Percentiles rank a stretch among this genome's conserved stretches.
Evolutionary conservation across 1,140 invertebrate genomes (phyloP).

Genomic region (Chironomus striatipennis): DNA sequence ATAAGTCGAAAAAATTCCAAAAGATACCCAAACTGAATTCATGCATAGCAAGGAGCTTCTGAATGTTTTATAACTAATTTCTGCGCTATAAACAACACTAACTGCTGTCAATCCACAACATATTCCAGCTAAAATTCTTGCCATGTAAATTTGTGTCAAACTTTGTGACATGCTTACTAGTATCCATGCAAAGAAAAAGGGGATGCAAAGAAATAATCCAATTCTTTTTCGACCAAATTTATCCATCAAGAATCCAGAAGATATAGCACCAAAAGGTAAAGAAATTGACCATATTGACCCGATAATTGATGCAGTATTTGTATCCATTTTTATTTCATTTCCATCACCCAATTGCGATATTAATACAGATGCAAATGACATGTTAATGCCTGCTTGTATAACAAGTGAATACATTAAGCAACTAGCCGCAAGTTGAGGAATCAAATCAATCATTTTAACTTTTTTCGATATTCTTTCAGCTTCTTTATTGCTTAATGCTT

Average conservation of each 20-base stretch:
- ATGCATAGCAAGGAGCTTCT: slow-evolving; percentile 46
- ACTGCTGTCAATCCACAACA: slow-evolving; percentile 44
- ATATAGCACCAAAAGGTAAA: slow-evolving; percentile 44
- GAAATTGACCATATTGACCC: slow-evolving; percentile 48
- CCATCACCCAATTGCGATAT: slow-evolving; percentile 40
- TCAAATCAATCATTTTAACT: background rate
- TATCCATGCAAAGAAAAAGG: slow-evolving; percentile 51
- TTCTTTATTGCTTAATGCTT: background rate
- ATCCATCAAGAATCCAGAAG: slow-evolving; percentile 53
- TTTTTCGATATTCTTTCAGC: background rate
- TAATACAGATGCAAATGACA: slow-evolving; percentile 46
- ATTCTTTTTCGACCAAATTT: slow-evolving; percentile 51
- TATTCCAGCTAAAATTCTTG: slow-evolving; percentile 44
- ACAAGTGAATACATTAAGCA: slow-evolving; percentile 41
- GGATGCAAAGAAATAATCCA: slow-evolving; percentile 46
- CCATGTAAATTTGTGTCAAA: slow-evolving; percentile 41
- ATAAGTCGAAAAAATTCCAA: slow-evolving; percentile 48
- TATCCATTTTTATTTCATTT: slow-evolving; percentile 32
- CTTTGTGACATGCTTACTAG: slow-evolving; percentile 32
- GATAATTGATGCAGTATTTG: slow-evolving; percentile 35
- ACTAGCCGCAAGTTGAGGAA: slow-evolving; percentile 39
- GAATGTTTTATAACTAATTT: slow-evolving; percentile 45
- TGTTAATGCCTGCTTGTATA: slow-evolving; percentile 46
- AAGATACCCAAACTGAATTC: slow-evolving; percentile 48
- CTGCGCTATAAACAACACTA: slow-evolving; percentile 47